Evolutionary conservation across 2,113 vertebrate species (phyloP).

Genomic region (Zosterops lateralis): DNA sequence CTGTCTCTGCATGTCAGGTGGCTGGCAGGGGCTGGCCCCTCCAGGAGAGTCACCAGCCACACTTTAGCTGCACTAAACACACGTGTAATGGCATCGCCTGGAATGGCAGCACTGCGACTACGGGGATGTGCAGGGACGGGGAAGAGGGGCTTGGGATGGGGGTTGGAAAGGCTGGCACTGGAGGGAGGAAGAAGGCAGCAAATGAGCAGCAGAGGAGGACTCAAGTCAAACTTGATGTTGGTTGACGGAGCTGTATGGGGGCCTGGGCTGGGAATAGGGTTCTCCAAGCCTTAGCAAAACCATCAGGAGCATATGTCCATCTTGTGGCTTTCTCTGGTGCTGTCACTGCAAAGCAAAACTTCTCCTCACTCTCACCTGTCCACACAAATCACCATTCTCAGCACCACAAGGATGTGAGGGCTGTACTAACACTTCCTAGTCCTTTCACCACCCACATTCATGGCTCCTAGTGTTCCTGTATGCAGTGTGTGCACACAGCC

Average conservation of each 20-base stretch:
- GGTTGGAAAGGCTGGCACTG: not conserved
- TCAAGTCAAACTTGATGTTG: not conserved
- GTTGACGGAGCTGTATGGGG: not conserved
- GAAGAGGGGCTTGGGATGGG: not conserved
- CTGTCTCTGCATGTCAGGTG: not conserved
- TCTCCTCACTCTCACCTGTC: not conserved
- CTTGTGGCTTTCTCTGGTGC: not conserved
- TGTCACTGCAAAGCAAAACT: not conserved
- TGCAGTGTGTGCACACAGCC: fast-evolving
- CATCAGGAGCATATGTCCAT: not conserved
- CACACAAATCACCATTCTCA: not conserved
- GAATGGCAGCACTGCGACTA: fast-evolving
- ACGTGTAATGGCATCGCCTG: not conserved
- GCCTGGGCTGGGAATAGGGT: not conserved
- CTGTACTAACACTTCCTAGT: not conserved
- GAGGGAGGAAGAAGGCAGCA: not conserved
- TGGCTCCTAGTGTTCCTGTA: fast-evolving
- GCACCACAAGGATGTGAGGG: constrained; percentile 2
- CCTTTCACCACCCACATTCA: not conserved
- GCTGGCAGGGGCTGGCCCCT: not conserved
- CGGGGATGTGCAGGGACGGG: fast-evolving
- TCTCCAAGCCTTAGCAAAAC: not conserved
- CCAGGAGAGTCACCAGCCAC: not conserved
- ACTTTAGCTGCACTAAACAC: not conserved
- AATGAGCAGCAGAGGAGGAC: not conserved